These are phyloP conservation scores for Labrus mixtus DNA, from an alignment of 2,113 vertebrate genomes.

Conservation along the genomic window DNA sequence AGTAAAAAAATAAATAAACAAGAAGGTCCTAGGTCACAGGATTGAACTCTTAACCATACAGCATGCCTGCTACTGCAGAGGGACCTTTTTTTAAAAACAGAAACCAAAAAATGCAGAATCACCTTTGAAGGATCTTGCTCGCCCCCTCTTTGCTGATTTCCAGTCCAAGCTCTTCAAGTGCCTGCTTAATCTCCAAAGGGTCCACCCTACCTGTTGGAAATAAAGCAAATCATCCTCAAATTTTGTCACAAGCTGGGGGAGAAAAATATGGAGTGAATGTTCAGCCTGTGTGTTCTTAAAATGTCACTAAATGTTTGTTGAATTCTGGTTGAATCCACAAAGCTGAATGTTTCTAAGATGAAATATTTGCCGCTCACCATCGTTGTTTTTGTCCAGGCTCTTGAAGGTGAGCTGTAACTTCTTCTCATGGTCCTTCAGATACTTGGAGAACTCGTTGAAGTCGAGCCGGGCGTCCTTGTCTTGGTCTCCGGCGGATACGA, in stretches of 20 bases:
- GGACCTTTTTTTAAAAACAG: not conserved
- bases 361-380: slow-evolving; percentile 80
- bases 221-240: not conserved
- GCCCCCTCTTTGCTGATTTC: slow-evolving; percentile 89
- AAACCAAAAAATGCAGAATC: slow-evolving; percentile 10
- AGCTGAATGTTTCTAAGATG: not conserved
- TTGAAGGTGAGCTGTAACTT: slow-evolving; percentile 95
- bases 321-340: not conserved
- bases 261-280: no score
- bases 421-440: slow-evolving; percentile 95
- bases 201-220: slow-evolving; percentile 89
- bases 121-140: slow-evolving; percentile 93
- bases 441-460: slow-evolving; percentile 92
- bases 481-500: slow-evolving; percentile 88
- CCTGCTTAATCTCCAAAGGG: slow-evolving; percentile 90
- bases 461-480: slow-evolving; percentile 90
- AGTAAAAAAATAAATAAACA: not conserved
- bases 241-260: not conserved
- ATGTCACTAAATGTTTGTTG: no score
- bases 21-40: not conserved
- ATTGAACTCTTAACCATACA: not conserved
- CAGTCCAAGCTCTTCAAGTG: slow-evolving; percentile 90
- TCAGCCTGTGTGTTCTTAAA: no score
- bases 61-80: not conserved
- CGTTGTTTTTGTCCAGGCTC: slow-evolving; percentile 95